phyloP scores from a whole-genome alignment of 2,113 vertebrate species.

The Xiphorhynchus elegans region DNA sequence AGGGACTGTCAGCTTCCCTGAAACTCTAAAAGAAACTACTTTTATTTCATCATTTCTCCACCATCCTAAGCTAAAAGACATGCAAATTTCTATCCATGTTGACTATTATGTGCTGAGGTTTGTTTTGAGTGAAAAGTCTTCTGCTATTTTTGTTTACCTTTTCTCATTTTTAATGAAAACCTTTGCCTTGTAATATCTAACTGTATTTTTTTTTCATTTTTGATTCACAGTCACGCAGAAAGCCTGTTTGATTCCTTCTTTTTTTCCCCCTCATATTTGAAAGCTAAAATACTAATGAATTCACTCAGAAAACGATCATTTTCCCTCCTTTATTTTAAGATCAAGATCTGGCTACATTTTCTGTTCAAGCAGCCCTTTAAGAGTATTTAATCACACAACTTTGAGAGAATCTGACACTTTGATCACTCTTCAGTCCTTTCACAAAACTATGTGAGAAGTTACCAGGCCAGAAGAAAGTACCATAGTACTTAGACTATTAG shows the following conservation, averaged over 20 bases:
- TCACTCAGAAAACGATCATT: background rate
- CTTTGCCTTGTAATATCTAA: background rate
- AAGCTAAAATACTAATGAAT: background rate
- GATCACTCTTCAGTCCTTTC: background rate
- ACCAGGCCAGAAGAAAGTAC: background rate
- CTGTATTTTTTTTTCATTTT: background rate
- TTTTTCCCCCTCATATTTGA: background rate
- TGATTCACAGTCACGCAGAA: rapidly evolving
- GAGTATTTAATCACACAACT: background rate
- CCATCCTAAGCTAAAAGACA: background rate
- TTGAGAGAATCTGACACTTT: background rate
- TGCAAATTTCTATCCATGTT: background rate
- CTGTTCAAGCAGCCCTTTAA: background rate
- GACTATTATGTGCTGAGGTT: background rate
- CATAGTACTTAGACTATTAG: background rate
- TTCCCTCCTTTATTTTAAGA: background rate
- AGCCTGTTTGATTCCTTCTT: background rate
- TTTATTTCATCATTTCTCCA: background rate
- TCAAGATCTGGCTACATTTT: background rate
- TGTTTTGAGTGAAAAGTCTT: background rate
- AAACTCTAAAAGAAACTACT: background rate
- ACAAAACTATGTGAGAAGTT: background rate
- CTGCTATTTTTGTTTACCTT: background rate
- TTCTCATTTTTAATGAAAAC: background rate
- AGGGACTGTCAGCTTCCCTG: background rate